Conservation (phyloP, 2,888 invertebrate species). For the Cephus pygmeus region DNA sequence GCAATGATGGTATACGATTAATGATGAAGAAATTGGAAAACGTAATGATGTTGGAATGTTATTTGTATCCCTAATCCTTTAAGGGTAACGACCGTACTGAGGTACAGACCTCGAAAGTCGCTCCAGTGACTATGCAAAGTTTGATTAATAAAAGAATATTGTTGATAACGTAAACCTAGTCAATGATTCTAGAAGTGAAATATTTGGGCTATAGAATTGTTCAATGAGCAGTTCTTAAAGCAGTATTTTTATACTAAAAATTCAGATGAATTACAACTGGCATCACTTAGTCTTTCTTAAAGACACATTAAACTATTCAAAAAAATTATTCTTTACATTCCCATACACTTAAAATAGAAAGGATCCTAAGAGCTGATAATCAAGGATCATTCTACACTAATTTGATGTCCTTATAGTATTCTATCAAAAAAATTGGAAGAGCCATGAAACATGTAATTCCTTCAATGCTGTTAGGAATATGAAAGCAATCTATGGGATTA, state of each 20-base stretch:
- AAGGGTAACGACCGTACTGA: background rate
- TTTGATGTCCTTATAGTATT: background rate
- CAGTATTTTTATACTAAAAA: background rate
- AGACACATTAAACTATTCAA: background rate
- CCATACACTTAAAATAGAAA: background rate
- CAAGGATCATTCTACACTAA: background rate
- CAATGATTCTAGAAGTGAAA: too few relatives aligned
- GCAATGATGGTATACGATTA: background rate
- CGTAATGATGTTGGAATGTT: background rate
- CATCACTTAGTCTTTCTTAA: background rate
- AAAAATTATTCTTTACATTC: background rate
- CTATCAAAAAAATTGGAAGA: background rate
- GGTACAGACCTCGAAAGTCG: background rate
- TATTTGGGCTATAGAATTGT: too few relatives aligned
- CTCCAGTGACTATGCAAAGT: background rate
- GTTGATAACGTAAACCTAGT: too few relatives aligned
- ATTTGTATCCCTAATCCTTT: background rate
- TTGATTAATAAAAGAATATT: background rate
- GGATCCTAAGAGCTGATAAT: background rate
- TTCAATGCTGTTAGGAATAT: background rate
- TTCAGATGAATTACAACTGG: background rate
- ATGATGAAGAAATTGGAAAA: background rate
- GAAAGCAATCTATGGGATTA: background rate
- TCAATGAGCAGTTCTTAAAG: too few relatives aligned
- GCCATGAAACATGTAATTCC: background rate